Percentiles rank a stretch among this genome's conserved stretches.
Conservation (phyloP, 2,888 invertebrate species). For the Dioctria linearis region DNA sequence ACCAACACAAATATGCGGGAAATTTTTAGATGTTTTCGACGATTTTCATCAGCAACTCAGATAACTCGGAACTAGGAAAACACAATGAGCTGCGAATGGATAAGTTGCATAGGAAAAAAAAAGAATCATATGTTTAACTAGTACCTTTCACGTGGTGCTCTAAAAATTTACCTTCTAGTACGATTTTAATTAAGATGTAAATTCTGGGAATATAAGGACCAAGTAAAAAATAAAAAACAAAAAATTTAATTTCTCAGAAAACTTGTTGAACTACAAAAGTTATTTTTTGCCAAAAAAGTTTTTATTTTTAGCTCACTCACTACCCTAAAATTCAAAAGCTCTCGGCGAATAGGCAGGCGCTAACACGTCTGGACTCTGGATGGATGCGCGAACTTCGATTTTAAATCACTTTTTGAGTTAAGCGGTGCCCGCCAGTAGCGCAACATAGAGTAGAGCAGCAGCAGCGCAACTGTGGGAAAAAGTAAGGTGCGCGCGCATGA, state of each 20-base stretch:
- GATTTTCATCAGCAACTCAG: slow-evolving; percentile 24
- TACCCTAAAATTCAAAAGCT: slow-evolving; percentile 50
- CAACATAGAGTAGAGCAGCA: background rate
- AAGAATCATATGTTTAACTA: background rate
- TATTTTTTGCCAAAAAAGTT: slow-evolving; percentile 27
- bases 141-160: too few species aligned
- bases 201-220: too few species aligned
- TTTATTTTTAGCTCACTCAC: slow-evolving; percentile 49
- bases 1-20: background rate
- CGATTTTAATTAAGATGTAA: too few species aligned
- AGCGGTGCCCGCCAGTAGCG: too few species aligned
- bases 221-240: too few species aligned
- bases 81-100: background rate
- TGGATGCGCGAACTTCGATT: slow-evolving; percentile 31
- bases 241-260: background rate
- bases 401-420: slow-evolving; percentile 17
- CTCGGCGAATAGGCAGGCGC: background rate
- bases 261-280: background rate
- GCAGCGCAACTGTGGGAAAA: slow-evolving; percentile 1
- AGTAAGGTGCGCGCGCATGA: slow-evolving; percentile 46
- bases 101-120: slow-evolving; percentile 1
- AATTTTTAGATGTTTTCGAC: slow-evolving; percentile 31
- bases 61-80: background rate
- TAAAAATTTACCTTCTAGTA: too few species aligned
- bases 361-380: slow-evolving; percentile 30